phyloP scores from a whole-genome alignment of 2,113 vertebrate genomes.

The Zosterops pallidus region DNA sequence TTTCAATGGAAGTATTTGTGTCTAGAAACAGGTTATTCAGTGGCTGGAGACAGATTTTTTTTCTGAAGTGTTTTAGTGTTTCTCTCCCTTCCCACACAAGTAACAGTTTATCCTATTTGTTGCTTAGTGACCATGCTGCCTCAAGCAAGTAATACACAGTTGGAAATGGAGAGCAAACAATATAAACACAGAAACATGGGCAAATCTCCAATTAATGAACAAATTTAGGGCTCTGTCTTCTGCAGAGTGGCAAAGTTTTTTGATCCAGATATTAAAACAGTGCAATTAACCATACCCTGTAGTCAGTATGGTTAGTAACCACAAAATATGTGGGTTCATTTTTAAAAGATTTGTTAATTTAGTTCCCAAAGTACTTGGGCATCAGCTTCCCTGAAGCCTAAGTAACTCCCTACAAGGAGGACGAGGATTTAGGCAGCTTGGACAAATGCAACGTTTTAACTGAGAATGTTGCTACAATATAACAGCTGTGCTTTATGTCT shows the following conservation, averaged over 20 bases:
- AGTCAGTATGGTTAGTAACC: background rate
- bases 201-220: background rate
- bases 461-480: background rate
- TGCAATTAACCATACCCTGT: accelerated
- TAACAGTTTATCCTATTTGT: background rate
- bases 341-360: background rate
- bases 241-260: background rate
- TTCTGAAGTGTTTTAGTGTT: background rate
- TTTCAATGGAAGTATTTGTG: background rate
- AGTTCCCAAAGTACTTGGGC: background rate
- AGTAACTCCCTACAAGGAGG: background rate
- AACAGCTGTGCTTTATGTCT: background rate
- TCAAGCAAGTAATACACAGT: background rate
- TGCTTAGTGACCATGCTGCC: background rate
- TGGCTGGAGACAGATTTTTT: background rate
- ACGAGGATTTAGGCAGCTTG: background rate
- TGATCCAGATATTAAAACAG: background rate
- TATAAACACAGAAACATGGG: background rate
- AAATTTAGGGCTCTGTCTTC: background rate
- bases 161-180: background rate
- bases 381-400: background rate
- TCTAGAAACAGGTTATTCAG: background rate
- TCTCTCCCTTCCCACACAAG: background rate
- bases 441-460: background rate
- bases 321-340: background rate